Percentiles rank a stretch among this genome's conserved stretches.
These are phyloP conservation scores for Danio kyathit DNA, from an alignment of 2,797 vertebrate genomes.

Conservation along the genomic window DNA sequence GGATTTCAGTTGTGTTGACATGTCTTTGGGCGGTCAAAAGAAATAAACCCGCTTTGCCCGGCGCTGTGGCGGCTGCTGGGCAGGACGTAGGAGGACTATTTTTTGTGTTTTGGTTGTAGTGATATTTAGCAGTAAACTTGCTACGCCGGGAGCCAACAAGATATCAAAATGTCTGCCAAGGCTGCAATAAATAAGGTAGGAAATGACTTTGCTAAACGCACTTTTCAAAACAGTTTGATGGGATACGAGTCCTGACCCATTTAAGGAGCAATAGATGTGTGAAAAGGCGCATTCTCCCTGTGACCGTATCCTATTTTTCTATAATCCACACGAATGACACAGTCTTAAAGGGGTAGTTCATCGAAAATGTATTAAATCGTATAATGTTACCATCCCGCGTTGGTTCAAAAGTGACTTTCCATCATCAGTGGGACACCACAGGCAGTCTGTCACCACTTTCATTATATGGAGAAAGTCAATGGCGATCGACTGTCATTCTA, in stretches of 20 bases:
- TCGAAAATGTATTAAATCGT: neutral
- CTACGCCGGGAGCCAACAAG: conserved; percentile 65
- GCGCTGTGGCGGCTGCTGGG: conserved; percentile 83
- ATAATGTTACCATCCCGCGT: neutral
- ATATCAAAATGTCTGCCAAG: conserved; percentile 92
- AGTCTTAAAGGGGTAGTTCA: conserved; percentile 7
- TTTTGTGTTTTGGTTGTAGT: conserved; percentile 67
- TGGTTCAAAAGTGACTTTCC: neutral
- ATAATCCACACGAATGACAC: neutral
- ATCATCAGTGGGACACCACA: neutral
- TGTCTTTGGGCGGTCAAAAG: conserved; percentile 76
- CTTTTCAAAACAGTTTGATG: neutral
- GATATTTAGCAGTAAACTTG: conserved; percentile 55
- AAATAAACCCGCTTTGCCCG: conserved; percentile 79
- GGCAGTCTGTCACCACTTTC: neutral
- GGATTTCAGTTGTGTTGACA: conserved; percentile 74
- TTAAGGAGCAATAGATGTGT: neutral
- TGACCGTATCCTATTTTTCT: neutral
- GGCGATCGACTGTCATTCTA: neutral
- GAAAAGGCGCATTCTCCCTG: neutral
- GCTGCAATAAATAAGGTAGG: conserved; percentile 87
- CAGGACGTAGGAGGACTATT: conserved; percentile 60
- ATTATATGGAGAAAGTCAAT: neutral
- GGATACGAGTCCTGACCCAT: neutral
- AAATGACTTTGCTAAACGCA: conserved; percentile 46